Base-by-base conservation (phyloP, 2,113 vertebrate species). In the Oriolus oriolus region DNA sequence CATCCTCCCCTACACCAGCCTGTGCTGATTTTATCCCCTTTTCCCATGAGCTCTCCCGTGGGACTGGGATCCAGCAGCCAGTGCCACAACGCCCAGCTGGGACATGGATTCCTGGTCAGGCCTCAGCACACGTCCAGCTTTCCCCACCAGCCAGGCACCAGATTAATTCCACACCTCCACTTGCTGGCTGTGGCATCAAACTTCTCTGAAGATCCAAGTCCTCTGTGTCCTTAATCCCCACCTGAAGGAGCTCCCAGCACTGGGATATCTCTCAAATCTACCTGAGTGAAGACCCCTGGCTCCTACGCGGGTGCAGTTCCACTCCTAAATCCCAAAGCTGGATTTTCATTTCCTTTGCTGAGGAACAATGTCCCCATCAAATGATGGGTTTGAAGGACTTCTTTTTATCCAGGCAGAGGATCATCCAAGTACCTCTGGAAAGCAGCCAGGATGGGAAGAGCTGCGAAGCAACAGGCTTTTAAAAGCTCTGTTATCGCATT, bases 401-500 rank as follows among this genome's bases (percentile, higher is more conserved):
- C 2, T 65, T 37, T 83, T 82, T 61, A n/a, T n/a, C 68, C 79
- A 65, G 44, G 65, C 44, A 91, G 65, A 84, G 18, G 53, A 66
- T 84, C n/a, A 73, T 35, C 44, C 52, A 42, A 91, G 79, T 3
- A 64, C 73, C 66, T 75, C 66, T 95, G 79, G 89, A 93, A 59
- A 79, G 90, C 12, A 89, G 74, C 78, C 84, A 93, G 80, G 92
- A 56, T 75, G 64, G 37, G 57, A 97, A 90, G 69, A 96, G 84
- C 94, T 96, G 91, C 45, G 57, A 83, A 92, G 60, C 70, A 93
- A 71, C 66, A 80, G 41, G 68, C 16, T 87, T 64, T 68, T 65
- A 61, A 89, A 87, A 86, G 42, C 56, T 82, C n/a, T 64, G 22
- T 84, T 77, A 53, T 41, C 56, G 64, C 37, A 50, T 50, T 89